phyloP scores from a whole-genome alignment of 2,113 vertebrate genomes.

The Oncorhynchus mykiss region DNA sequence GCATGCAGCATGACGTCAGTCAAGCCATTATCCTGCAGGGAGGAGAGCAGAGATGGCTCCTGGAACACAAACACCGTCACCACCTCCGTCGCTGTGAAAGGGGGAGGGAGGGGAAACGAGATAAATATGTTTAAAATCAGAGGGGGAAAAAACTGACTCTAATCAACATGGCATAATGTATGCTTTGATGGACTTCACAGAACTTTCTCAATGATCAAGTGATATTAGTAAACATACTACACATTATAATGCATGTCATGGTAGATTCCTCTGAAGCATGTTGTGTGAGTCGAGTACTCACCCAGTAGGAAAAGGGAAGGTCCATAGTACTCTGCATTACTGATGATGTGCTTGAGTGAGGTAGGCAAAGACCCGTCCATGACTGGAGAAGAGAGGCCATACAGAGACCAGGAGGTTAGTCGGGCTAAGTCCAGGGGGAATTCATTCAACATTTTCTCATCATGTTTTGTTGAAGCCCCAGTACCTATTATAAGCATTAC shows the following conservation, averaged over 20 bases:
- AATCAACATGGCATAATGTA: background rate
- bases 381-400: slow-evolving; percentile 66
- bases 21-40: slow-evolving; percentile 92
- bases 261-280: too few relatives aligned
- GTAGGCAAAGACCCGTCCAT: slow-evolving; percentile 97
- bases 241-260: background rate
- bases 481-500: too few relatives aligned
- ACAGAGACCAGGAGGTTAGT: slow-evolving; percentile 3
- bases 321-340: slow-evolving; percentile 95
- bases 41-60: slow-evolving; percentile 92
- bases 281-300: slow-evolving; percentile 61
- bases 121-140: background rate
- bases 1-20: slow-evolving; percentile 96
- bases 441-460: too few relatives aligned
- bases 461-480: too few relatives aligned
- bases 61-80: slow-evolving; percentile 98
- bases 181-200: background rate
- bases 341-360: slow-evolving; percentile 96
- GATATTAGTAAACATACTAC: background rate
- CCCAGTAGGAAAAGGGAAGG: slow-evolving; percentile 92
- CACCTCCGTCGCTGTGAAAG: slow-evolving; percentile 86
- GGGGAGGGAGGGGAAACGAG: slow-evolving; percentile 1
- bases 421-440: too few relatives aligned
- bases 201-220: background rate
- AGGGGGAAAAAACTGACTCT: too few relatives aligned